Evolutionary conservation across 2,113 vertebrate genomes (phyloP), one percentile per base, ranked within the genome.

Genomic region (Lophius piscatorius): DNA sequence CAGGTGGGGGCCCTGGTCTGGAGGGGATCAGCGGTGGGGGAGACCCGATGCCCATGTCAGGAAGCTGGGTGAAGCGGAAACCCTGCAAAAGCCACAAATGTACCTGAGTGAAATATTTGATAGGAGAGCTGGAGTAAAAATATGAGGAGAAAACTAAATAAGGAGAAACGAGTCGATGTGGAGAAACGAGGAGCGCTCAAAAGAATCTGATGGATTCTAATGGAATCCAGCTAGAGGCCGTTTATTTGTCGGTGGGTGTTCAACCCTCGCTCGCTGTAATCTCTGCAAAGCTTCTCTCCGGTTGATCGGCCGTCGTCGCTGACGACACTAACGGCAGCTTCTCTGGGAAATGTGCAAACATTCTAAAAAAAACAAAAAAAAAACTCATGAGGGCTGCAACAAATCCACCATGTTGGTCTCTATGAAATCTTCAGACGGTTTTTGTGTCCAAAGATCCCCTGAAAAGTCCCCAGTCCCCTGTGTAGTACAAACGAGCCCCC

Each of bases 31-130:
- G 94, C 0, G 97, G 96, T 1, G 97, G 96, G 0, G 96, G 96
- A 61, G 95, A 93, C 9, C 96, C 96, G 83, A 98, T 93, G 72
- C 95, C 94, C 95, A 99, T 98, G 61, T 99, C 97, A 59, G 97
- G 96, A 78, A 99, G 95, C 88, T 98, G 97, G 38, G 96, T 98
- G 87, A 98, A 99, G 68, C 95, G 93, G 75, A 98, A 99, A 65
- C 95, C 96, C 97, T 99, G 87, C 41, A 63, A 40, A 50, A 60
- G 35, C 8, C 48, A 78, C 2, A 70, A 20, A 42, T 6, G 4
- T 3, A 10, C 35, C 24, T 41, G n/a, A 47, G 18, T 38, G 3
- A 29, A 22, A 35, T 6, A 31, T 10, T 28, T 28, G 11, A 31
- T 31, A 8, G 11, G 26, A n/a, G 3, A 31, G 9, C 29, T 14